Conservation (phyloP, 35 echinoderm and acorn worm species). For the Lytechinus variegatus region DNA sequence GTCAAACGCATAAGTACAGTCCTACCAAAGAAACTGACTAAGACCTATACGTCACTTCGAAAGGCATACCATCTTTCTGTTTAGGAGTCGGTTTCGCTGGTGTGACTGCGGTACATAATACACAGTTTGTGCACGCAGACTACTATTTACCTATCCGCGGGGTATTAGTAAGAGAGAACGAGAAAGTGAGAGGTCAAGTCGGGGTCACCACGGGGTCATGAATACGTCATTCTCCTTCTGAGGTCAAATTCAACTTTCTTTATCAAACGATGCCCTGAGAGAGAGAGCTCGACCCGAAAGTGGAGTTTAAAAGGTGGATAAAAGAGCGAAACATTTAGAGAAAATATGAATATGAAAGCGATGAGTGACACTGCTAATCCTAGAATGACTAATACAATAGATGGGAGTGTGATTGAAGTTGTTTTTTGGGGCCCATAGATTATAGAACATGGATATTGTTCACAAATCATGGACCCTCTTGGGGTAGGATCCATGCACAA, state of each 20-base stretch:
- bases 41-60: no score
- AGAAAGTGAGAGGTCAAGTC: constrained; percentile 32
- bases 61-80: no score
- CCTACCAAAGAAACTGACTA: no score
- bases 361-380: neutral
- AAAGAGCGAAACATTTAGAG: neutral
- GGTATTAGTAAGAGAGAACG: neutral
- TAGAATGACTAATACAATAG: neutral
- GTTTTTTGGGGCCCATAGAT: no score
- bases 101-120: no score
- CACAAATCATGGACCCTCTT: no score
- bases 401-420: no score
- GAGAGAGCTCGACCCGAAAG: neutral
- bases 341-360: neutral
- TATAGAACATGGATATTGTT: no score
- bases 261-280: neutral
- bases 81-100: no score
- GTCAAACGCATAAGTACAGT: no score
- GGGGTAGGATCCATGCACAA: no score
- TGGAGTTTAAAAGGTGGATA: neutral
- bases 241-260: neutral
- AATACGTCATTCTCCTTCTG: constrained; percentile 30
- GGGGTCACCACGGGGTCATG: constrained; percentile 8
- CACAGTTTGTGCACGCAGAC: neutral
- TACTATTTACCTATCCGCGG: constrained; percentile 2